These are phyloP conservation scores for Chromis chromis DNA, from an alignment of 2,797 vertebrate species.

Conservation along the genomic window DNA sequence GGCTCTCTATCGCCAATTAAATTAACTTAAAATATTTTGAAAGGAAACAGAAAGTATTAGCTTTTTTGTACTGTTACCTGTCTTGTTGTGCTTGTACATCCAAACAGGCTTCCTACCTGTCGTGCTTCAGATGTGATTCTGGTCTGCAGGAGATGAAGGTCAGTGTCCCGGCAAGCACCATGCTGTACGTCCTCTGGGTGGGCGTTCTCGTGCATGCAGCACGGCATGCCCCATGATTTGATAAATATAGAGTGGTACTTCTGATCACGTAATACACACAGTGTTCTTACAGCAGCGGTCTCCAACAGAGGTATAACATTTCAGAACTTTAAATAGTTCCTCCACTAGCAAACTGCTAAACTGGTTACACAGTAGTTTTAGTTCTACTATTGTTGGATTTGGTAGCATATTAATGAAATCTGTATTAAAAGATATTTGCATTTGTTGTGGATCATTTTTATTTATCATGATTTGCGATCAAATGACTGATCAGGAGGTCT, in stretches of 20 bases:
- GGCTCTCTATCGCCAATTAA: not conserved
- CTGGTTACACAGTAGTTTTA: slow-evolving; percentile 15
- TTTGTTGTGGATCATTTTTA: slow-evolving; percentile 4
- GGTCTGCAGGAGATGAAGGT: slow-evolving; percentile 44
- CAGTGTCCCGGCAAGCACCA: slow-evolving; percentile 51
- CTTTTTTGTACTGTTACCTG: not conserved
- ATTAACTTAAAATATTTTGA: not conserved
- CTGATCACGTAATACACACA: slow-evolving; percentile 83
- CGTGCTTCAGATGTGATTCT: slow-evolving; percentile 49
- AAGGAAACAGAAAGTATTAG: not conserved
- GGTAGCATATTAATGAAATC: not conserved
- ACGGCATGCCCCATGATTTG: slow-evolving; percentile 76
- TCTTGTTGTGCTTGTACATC: not conserved
- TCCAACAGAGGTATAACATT: slow-evolving; percentile 79
- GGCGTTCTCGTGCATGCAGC: slow-evolving; percentile 56
- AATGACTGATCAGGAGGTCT: not conserved
- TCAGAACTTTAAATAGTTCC: slow-evolving; percentile 79
- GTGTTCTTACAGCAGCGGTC: slow-evolving; percentile 45
- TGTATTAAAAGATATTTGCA: fast-evolving
- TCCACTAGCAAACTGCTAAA: slow-evolving; percentile 35
- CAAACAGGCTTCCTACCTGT: slow-evolving; percentile 73
- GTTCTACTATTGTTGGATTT: slow-evolving; percentile 26
- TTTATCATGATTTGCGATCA: not conserved
- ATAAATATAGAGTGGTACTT: slow-evolving; percentile 85
- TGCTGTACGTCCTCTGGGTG: slow-evolving; percentile 62